phyloP scores from a whole-genome alignment of 2,797 vertebrate genomes.

The Gallinago solitaria region DNA sequence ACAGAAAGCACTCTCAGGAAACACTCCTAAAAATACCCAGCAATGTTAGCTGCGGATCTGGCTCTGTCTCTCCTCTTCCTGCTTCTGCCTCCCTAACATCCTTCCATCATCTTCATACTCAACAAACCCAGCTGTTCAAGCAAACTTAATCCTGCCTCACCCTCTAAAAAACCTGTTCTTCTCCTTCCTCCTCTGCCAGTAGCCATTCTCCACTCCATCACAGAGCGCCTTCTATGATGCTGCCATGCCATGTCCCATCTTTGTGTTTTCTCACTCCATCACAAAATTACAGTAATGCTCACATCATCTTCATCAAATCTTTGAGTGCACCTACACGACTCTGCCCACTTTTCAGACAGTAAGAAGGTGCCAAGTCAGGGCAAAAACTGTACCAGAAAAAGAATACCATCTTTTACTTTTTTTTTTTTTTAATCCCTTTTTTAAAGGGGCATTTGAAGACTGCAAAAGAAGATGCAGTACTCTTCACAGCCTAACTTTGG shows the following conservation, averaged over 20 bases:
- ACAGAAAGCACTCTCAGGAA: conserved; percentile 43
- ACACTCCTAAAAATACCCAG: conserved; percentile 48
- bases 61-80: neutral
- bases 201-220: neutral
- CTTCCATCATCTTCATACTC: neutral
- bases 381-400: neutral
- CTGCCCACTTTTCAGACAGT: neutral
- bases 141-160: neutral
- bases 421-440: neutral
- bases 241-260: neutral
- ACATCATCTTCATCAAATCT: neutral
- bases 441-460: neutral
- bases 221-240: neutral
- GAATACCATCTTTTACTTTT: neutral
- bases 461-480: neutral
- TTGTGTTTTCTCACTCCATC: neutral
- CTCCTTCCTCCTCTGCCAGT: neutral
- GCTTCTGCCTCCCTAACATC: conserved; percentile 20
- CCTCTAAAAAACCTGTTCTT: neutral
- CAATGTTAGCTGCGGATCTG: conserved; percentile 5
- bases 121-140: neutral
- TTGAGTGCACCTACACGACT: neutral
- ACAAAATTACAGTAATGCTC: neutral
- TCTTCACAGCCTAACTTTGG: neutral
- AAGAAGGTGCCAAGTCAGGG: neutral